These are phyloP conservation scores for Cochlearius cochlearius DNA, from an alignment of 2,113 vertebrate genomes.

Conservation along the genomic window DNA sequence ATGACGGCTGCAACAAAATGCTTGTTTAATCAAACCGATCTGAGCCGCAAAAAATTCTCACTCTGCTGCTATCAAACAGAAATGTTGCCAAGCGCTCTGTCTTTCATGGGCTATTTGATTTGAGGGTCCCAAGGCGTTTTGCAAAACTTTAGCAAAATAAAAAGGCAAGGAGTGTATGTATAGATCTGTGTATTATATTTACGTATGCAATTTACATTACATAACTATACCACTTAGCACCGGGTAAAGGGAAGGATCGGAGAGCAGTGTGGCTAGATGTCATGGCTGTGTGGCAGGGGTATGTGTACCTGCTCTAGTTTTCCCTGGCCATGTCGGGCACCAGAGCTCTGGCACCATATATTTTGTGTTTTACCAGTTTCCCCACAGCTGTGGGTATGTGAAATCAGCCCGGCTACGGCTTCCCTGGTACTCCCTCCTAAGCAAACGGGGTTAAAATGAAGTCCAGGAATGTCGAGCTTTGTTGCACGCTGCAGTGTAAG, in stretches of 20 bases:
- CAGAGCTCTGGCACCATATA: not conserved
- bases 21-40: slow-evolving; percentile 38
- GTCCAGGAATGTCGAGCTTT: not conserved
- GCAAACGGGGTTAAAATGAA: not conserved
- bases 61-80: slow-evolving; percentile 22
- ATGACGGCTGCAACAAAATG: slow-evolving; percentile 17
- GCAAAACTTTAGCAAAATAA: not conserved
- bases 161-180: not conserved
- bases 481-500: not conserved
- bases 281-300: not conserved
- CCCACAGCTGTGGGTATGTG: not conserved
- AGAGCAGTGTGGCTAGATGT: not conserved
- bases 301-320: not conserved
- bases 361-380: not conserved
- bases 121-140: slow-evolving; percentile 3
- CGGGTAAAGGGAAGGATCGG: not conserved
- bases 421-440: not conserved
- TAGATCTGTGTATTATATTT: not conserved
- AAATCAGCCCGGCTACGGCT: not conserved
- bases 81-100: not conserved
- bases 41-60: slow-evolving; percentile 6
- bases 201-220: not conserved
- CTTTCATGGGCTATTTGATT: slow-evolving; percentile 4
- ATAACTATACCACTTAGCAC: not conserved
- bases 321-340: not conserved